Evolutionary conservation across 2,888 invertebrate species (phyloP).

Genomic region (Drosophila nigritarsus): DNA sequence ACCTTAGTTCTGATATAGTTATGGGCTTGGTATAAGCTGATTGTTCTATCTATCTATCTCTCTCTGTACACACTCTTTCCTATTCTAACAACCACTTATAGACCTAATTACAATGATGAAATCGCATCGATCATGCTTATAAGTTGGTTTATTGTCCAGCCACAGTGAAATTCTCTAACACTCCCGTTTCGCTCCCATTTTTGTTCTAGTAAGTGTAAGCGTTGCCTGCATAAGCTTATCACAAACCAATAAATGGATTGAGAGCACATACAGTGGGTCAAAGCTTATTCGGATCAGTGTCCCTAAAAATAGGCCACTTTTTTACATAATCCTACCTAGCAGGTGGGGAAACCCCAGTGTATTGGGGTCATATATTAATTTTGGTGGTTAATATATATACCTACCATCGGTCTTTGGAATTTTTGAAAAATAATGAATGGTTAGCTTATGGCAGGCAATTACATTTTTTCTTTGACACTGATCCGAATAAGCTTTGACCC

Average conservation of each 20-base stretch:
- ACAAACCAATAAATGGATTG: constrained; percentile 1
- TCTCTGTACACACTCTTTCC: neutral
- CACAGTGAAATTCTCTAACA: neutral
- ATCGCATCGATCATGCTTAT: constrained; percentile 16
- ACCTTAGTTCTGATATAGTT: neutral
- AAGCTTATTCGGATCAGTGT: too few species aligned
- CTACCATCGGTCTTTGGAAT: too few species aligned
- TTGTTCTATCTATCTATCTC: neutral
- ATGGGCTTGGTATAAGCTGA: neutral
- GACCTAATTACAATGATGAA: constrained; percentile 32
- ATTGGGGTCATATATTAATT: too few species aligned
- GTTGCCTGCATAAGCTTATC: constrained; percentile 11
- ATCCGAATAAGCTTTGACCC: too few species aligned
- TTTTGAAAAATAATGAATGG: too few species aligned
- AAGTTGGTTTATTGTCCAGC: constrained; percentile 2
- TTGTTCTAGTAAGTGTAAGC: neutral
- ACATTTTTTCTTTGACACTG: too few species aligned
- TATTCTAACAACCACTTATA: constrained; percentile 25
- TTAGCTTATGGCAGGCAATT: too few species aligned
- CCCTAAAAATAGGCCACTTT: too few species aligned
- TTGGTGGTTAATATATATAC: too few species aligned
- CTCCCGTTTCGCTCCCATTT: neutral
- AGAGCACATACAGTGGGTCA: too few species aligned
- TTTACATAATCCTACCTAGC: too few species aligned
- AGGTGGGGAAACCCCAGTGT: too few species aligned